Base-by-base conservation (phyloP, 2,888 invertebrate species). In the Epinotia brunnichana region DNA sequence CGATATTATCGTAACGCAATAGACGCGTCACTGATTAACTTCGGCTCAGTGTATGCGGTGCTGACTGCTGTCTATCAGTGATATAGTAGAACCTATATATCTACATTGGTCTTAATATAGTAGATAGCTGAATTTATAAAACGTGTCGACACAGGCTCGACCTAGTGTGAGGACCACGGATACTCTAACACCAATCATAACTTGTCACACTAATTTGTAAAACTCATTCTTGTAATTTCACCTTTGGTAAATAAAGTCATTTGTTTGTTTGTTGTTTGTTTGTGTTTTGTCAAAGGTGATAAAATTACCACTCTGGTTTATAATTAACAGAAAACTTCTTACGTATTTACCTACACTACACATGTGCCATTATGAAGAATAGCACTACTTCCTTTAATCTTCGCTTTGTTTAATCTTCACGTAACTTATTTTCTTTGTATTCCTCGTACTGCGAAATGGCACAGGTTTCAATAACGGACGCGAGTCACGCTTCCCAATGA, bases 391-490 rank as follows among this genome's bases (percentile, higher is more conserved):
- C 59, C 19, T 11, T 17, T 15, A 39, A 35, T 15, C 60, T 19
- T 19, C 41, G 41, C 41, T 48, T 62, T 15, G 9, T 64, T 39
- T 35, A 41, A 54, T 66, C 54, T n/a, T 41, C 21, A 10, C 21
- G 15, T 4, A 21, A 54, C n/a, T 54, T 56, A 39, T 66, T 66
- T 66, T 66, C 54, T 62, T 72, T 68, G 56, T 67, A 66, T 72
- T 67, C 21, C 72, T 54, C 56, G 56, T 44, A 62, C 69, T 17
- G 61, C 56, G 67, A 72, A 71, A 71, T 56, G 72, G 72, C 61
- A 61, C 72, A 62, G 72, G 72, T 68, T 72, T 68, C 72, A 62
- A 72, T 91, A 90, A 87, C 80, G 83, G 78, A 81, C 82, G 78
- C 77, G 76, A 79, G 78, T 75, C 72, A 72, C 72, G 72, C 72